A percentile compares a stretch with the other conserved stretches of the same genome.
phyloP scores from a whole-genome alignment of 2,888 invertebrate genomes.

The Altica lythri region DNA sequence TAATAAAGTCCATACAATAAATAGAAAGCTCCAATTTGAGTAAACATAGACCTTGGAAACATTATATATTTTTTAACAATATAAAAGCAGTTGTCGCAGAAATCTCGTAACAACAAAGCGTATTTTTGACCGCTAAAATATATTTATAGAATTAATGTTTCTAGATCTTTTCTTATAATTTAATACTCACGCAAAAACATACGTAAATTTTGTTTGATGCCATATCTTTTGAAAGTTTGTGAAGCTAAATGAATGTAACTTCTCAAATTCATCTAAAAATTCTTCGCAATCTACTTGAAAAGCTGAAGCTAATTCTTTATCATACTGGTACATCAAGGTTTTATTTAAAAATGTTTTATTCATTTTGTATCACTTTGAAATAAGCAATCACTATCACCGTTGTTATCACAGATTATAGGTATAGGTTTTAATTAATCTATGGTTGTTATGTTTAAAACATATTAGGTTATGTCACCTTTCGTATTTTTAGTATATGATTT shows the following conservation, averaged over 20 bases:
- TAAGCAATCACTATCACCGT: not conserved
- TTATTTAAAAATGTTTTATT: slow-evolving; percentile 12
- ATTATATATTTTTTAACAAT: slow-evolving; percentile 45
- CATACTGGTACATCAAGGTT: slow-evolving; percentile 30
- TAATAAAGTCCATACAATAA: slow-evolving; percentile 50
- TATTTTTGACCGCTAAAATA: slow-evolving; percentile 44
- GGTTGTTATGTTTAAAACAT: too few species aligned
- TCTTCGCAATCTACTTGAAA: slow-evolving; percentile 48
- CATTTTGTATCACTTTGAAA: not conserved
- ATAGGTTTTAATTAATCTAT: too few species aligned
- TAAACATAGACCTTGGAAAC: slow-evolving; percentile 39
- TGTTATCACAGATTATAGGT: too few species aligned
- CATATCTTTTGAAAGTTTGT: slow-evolving; percentile 44
- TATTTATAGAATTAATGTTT: too few species aligned
- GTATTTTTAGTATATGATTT: too few species aligned
- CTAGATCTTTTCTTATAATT: not conserved
- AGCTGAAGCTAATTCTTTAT: slow-evolving; percentile 39
- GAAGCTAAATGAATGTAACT: slow-evolving; percentile 39
- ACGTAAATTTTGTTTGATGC: slow-evolving; percentile 43
- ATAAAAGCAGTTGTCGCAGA: slow-evolving; percentile 45
- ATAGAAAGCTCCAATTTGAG: slow-evolving; percentile 49
- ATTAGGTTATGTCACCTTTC: too few species aligned
- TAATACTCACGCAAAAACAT: slow-evolving; percentile 45
- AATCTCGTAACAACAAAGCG: slow-evolving; percentile 37
- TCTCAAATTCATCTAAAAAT: slow-evolving; percentile 45